A percentile compares a stretch with the other conserved stretches of the same genome.
These are phyloP conservation scores for Stegastes partitus DNA, from an alignment of 2,113 vertebrate species.

Conservation along the genomic window DNA sequence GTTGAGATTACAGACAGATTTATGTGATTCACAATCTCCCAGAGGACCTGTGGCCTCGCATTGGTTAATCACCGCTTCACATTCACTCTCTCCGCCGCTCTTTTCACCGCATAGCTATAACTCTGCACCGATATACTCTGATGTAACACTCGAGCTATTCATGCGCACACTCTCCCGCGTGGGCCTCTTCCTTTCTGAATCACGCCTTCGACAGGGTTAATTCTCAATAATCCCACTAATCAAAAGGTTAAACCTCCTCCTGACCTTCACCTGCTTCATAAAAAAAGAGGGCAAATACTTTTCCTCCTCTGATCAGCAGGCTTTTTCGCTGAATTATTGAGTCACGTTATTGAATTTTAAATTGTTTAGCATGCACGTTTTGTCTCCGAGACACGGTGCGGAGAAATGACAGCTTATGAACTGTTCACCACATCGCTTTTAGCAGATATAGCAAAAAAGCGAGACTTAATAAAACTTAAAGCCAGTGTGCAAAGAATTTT, in stretches of 20 bases:
- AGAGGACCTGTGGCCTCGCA: conserved; percentile 73
- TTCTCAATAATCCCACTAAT: conserved; percentile 80
- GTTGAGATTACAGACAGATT: conserved; percentile 85
- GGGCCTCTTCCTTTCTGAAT: conserved; percentile 45
- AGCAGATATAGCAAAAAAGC: conserved; percentile 37
- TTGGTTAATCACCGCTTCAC: conserved; percentile 79
- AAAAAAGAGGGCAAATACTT: conserved; percentile 71
- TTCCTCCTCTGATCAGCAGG: conserved; percentile 49
- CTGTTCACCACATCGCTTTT: conserved; percentile 29
- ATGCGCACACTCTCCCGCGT: conserved; percentile 15
- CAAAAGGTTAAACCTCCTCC: conserved; percentile 79
- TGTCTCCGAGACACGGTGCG: conserved; percentile 15
- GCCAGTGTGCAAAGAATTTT: neutral
- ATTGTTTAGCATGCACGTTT: conserved; percentile 65
- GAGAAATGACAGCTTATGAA: conserved; percentile 38
- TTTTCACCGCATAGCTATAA: conserved; percentile 54
- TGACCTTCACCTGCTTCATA: conserved; percentile 81
- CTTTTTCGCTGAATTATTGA: conserved; percentile 62
- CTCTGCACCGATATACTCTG: conserved; percentile 44
- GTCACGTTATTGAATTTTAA: conserved; percentile 64
- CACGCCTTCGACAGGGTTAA: conserved; percentile 72
- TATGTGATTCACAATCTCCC: conserved; percentile 79
- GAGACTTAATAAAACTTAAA: conserved; percentile 24
- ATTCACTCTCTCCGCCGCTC: conserved; percentile 69
- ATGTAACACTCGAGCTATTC: conserved; percentile 53